These are phyloP conservation scores for Philereme transversata DNA, from an alignment of 2,888 invertebrate species.

Conservation along the genomic window DNA sequence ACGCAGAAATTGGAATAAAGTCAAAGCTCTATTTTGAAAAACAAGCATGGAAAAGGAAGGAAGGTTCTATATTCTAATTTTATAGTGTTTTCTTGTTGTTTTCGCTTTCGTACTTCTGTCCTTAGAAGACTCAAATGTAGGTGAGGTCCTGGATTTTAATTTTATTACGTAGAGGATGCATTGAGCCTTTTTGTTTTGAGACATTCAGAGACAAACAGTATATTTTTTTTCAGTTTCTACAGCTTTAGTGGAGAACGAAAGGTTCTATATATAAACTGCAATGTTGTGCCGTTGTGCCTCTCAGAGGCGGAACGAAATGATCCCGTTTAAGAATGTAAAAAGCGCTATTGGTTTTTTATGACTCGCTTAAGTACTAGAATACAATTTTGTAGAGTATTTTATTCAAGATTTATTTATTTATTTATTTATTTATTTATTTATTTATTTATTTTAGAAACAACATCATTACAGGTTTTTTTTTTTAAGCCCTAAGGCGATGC, in stretches of 20 bases:
- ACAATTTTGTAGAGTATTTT: conserved; percentile 3
- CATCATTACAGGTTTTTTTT: no score
- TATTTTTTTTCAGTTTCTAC: background rate
- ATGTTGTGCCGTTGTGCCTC: background rate
- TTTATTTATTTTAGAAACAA: no score
- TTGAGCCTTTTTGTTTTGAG: no score
- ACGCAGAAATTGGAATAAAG: conserved; percentile 21
- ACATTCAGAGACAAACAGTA: no score
- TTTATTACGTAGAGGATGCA: no score
- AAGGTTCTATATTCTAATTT: conserved; percentile 3
- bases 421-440: no score
- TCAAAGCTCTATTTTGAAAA: background rate
- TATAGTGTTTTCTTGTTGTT: conserved; percentile 1
- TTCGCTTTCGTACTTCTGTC: background rate
- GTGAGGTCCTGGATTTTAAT: background rate
- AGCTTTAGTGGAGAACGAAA: background rate
- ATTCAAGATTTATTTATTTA: no score
- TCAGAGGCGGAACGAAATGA: background rate
- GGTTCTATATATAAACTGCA: background rate
- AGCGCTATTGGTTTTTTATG: conserved; percentile 1
- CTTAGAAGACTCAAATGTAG: background rate
- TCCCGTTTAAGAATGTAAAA: conserved; percentile 8
- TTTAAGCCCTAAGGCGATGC: no score
- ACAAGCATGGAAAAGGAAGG: background rate
- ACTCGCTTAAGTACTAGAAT: background rate